phyloP scores from a whole-genome alignment of 2,888 invertebrate genomes.

The Spodoptera picta region DNA sequence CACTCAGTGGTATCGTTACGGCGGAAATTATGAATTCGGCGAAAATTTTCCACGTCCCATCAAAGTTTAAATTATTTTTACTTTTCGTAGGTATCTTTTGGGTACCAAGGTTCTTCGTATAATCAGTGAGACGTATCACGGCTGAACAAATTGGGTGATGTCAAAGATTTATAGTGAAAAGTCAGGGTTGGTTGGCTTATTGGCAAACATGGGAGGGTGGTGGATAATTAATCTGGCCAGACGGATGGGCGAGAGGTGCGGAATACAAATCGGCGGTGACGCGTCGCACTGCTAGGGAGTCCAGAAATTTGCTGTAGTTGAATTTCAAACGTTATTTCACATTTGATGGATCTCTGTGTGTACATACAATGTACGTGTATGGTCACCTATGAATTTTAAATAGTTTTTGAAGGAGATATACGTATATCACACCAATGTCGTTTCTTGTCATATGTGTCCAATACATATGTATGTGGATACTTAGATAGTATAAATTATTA shows the following conservation, averaged over 20 bases:
- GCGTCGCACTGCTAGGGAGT: constrained; percentile 53
- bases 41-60: constrained; percentile 49
- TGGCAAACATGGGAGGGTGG: constrained; percentile 84
- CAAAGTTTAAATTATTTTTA: constrained; percentile 63
- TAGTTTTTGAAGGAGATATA: too few species aligned
- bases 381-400: too few species aligned
- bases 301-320: too few species aligned
- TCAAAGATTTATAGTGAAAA: constrained; percentile 77
- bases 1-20: constrained; percentile 24
- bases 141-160: constrained; percentile 57
- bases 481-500: too few species aligned
- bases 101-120: constrained; percentile 18
- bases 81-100: constrained; percentile 35
- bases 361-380: too few species aligned
- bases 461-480: too few species aligned
- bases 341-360: too few species aligned
- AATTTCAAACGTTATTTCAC: too few species aligned
- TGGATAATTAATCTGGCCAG: constrained; percentile 87
- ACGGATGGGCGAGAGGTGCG: constrained; percentile 76
- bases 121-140: constrained; percentile 54
- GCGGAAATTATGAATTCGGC: constrained; percentile 54
- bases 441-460: too few species aligned
- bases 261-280: constrained; percentile 82
- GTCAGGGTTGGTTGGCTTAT: constrained; percentile 77
- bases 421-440: too few species aligned